Conservation (phyloP, 2,888 invertebrate genomes). For the Copidosoma aretas region DNA sequence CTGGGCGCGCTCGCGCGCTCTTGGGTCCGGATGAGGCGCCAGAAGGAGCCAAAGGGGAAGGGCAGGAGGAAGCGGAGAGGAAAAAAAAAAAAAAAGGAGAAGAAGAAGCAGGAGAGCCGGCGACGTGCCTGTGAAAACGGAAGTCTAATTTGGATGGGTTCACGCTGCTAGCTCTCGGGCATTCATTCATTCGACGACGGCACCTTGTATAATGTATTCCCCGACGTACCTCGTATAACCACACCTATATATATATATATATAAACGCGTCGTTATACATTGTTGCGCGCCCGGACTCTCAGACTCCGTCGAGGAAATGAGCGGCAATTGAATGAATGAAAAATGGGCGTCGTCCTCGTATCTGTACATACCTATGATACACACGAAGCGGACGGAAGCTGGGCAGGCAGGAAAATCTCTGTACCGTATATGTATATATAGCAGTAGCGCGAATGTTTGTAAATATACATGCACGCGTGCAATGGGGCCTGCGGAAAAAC, state of each 20-base stretch:
- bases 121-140: slow-evolving; percentile 41
- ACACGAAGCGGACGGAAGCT: too few relatives aligned
- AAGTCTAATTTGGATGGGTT: slow-evolving; percentile 40
- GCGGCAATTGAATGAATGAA: slow-evolving; percentile 37
- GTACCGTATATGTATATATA: too few relatives aligned
- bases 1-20: neutral
- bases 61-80: slow-evolving; percentile 12
- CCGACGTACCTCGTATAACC: too few relatives aligned
- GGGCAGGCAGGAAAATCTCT: too few relatives aligned
- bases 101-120: neutral
- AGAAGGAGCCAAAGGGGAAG: slow-evolving; percentile 7
- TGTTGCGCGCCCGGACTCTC: too few relatives aligned
- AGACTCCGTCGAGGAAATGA: slow-evolving; percentile 9
- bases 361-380: too few relatives aligned
- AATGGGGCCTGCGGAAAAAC: neutral
- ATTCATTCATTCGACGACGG: too few relatives aligned
- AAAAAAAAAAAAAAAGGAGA: neutral
- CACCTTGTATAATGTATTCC: too few relatives aligned
- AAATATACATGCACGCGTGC: slow-evolving; percentile 12
- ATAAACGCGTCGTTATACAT: too few relatives aligned
- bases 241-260: too few relatives aligned
- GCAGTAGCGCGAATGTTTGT: neutral
- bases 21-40: slow-evolving; percentile 15
- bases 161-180: slow-evolving; percentile 33
- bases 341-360: slow-evolving; percentile 10